A percentile compares a stretch with the other conserved stretches of the same genome.
These are phyloP conservation scores for Myotis myotis DNA, from an alignment of 2,797 vertebrate species.

Conservation along the genomic window DNA sequence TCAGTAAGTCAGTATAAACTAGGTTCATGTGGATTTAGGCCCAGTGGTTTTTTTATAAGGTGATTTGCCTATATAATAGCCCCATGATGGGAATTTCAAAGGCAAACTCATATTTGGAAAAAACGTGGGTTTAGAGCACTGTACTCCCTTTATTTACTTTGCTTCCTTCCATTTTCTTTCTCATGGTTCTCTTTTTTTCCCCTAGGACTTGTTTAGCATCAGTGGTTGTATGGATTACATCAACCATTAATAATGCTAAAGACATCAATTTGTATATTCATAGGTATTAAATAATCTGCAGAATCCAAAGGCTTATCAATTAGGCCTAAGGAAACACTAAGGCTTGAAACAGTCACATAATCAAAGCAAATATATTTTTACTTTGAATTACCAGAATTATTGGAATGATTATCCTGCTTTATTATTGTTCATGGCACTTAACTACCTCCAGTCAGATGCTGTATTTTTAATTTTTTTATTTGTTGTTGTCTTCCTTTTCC, in stretches of 20 bases:
- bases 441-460: not conserved
- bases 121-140: not conserved
- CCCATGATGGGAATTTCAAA: not conserved
- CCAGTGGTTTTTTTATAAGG: not conserved
- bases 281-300: not conserved
- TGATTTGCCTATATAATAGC: not conserved
- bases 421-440: conserved; percentile 13
- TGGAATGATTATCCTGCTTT: not conserved
- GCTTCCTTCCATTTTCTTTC: not conserved
- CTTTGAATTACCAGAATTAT: conserved; percentile 30
- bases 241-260: not conserved
- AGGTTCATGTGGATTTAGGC: not conserved
- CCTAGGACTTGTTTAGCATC: not conserved
- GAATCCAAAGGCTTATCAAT: conserved; percentile 27
- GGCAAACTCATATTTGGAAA: not conserved
- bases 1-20: not conserved
- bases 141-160: not conserved
- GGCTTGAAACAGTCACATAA: not conserved
- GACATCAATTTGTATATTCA: not conserved
- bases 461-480: not conserved
- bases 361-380: conserved; percentile 24
- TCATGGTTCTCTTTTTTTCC: not conserved
- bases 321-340: not conserved
- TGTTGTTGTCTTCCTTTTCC: not conserved
- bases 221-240: not conserved